phyloP scores from a whole-genome alignment of 1,140 invertebrate genomes.

The Psix sp. region DNA sequence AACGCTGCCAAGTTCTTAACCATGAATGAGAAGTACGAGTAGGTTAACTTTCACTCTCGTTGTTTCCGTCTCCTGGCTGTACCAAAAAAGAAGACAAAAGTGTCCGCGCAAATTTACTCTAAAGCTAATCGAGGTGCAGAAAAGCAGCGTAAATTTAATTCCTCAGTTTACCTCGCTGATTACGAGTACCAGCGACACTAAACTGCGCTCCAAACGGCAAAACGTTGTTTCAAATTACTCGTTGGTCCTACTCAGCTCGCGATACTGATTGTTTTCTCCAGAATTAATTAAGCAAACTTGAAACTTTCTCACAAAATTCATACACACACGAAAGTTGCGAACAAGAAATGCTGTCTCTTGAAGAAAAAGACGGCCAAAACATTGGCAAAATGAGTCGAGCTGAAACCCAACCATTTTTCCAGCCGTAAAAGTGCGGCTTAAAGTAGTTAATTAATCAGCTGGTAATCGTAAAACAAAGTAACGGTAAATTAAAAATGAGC shows the following conservation, averaged over 20 bases:
- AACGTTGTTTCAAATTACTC: slow-evolving; percentile 25
- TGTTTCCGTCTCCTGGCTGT: slow-evolving; percentile 9
- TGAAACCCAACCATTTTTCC: no score
- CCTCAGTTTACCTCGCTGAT: slow-evolving; percentile 35
- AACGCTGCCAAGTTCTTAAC: slow-evolving; percentile 32
- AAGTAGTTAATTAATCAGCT: no score
- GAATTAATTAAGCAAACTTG: slow-evolving; percentile 2
- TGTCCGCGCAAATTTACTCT: slow-evolving; percentile 23
- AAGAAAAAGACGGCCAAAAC: no score
- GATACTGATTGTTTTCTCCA: slow-evolving; percentile 27
- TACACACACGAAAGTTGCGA: no score
- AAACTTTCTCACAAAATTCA: slow-evolving; percentile 5
- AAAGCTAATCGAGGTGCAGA: slow-evolving; percentile 35
- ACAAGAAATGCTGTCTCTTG: no score
- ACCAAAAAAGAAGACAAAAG: slow-evolving; percentile 34
- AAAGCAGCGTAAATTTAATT: slow-evolving; percentile 47
- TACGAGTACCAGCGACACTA: slow-evolving; percentile 7
- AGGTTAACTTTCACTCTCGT: slow-evolving; percentile 60
- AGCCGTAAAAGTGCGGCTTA: no score
- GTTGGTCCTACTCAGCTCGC: slow-evolving; percentile 10
- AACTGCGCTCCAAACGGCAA: slow-evolving; percentile 9
- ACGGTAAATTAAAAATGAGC: slow-evolving; percentile 30
- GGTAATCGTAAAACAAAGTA: slow-evolving; percentile 10
- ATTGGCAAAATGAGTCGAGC: no score
- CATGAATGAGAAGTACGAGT: slow-evolving; percentile 58